phyloP scores from a whole-genome alignment of 35 echinoderm and acorn worm genomes.

The Ptychodera flava region DNA sequence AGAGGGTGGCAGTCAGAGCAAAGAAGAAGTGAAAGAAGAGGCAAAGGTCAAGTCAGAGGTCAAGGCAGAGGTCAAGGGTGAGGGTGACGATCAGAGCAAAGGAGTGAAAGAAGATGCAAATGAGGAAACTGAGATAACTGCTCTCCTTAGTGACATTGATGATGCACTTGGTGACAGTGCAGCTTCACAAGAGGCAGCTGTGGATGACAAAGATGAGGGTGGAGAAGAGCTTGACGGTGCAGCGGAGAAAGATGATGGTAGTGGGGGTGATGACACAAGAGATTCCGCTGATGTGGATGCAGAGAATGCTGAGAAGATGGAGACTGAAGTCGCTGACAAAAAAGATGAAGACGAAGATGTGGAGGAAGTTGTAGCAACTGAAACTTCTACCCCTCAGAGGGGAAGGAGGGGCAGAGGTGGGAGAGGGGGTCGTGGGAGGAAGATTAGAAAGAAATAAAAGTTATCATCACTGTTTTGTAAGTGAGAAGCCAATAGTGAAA shows the following conservation, averaged over 20 bases:
- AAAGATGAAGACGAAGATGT: not conserved
- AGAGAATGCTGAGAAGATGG: not conserved
- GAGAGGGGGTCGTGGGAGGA: not conserved
- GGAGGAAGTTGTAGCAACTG: not conserved
- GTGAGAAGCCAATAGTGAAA: no score
- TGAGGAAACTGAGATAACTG: not conserved
- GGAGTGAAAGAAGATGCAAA: not conserved
- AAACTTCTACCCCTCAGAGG: not conserved
- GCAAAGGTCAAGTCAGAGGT: not conserved
- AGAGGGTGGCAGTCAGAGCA: not conserved
- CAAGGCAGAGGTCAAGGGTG: not conserved
- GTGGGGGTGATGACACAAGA: not conserved
- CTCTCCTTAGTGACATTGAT: not conserved
- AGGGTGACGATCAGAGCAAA: not conserved
- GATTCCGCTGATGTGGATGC: not conserved
- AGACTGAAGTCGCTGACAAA: not conserved
- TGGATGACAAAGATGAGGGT: not conserved
- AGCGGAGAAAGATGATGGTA: not conserved
- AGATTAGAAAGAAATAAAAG: not conserved
- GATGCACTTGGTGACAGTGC: not conserved
- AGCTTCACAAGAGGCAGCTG: not conserved
- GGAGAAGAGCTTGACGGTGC: not conserved
- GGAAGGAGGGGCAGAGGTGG: not conserved
- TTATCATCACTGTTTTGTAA: no score
- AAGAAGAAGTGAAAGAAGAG: not conserved